Evolutionary conservation across 2,888 invertebrate species (phyloP), one percentile per base, ranked within the genome.

Genomic region (Parnassius mnemosyne): DNA sequence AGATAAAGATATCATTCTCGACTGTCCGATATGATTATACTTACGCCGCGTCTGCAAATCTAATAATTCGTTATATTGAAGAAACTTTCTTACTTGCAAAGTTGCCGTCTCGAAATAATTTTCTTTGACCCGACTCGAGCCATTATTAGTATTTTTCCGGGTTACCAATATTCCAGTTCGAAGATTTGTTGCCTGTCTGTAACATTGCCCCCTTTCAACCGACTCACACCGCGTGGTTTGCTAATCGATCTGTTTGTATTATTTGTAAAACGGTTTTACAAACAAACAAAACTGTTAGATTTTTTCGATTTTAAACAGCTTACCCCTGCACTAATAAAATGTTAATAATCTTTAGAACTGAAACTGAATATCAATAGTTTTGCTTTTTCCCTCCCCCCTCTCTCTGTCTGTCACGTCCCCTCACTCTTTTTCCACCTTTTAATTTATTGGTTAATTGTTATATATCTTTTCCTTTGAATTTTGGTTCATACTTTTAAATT

Each of bases 31-130:
- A 80, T 75, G 75, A 77, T 77, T 78, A 77, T 77, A 76, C 75
- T 71, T 66, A 65, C 72, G 74, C 78, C 80, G 75, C 79, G 80
- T 80, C 81, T 79, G 77, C 75, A 81, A 80, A 84, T 85, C 85
- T 84, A 88, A 88, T 88, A 87, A 88, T 87, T 87, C 85, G 84
- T 86, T 84, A 85, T 84, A 84, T 85, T 84, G 83, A 85, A 85
- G 81, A 85, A 87, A 87, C 74, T 87, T 87, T 81, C 72, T 77
- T 78, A 75, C 78, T 74, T 71, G 71, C 79, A 71, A 81, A 87
- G 79, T 83, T 84, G 72, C 74, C 77, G 73, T 72, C 79, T 79
- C 77, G 78, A 78, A 82, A 85, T 85, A 77, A 87, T 84, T 84
- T 81, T 81, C 83, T 85, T 85, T 84, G 85, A 83, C 80, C 80